phyloP scores from a whole-genome alignment of 2,797 vertebrate species.

The Coreius guichenoti region DNA sequence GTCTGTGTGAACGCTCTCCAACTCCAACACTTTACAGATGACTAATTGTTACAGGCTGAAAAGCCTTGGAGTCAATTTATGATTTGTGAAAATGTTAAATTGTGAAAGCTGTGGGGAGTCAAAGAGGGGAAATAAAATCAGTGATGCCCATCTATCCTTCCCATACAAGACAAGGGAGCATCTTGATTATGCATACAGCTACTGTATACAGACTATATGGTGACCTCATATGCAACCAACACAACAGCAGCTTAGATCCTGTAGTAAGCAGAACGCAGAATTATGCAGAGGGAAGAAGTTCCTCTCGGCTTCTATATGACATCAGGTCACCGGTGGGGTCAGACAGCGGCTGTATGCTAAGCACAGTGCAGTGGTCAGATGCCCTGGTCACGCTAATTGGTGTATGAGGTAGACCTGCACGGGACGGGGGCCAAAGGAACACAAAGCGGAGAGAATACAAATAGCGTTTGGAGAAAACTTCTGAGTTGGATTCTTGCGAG shows the following conservation, averaged over 20 bases:
- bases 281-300: constrained; percentile 41
- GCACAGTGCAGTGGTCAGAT: constrained; percentile 50
- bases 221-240: constrained; percentile 28
- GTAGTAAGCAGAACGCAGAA: constrained; percentile 31
- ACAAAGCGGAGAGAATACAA: constrained; percentile 52
- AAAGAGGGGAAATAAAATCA: not conserved
- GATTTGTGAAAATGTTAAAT: constrained; percentile 47
- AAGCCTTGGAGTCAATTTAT: constrained; percentile 57
- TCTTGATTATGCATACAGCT: constrained; percentile 37
- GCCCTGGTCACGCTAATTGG: constrained; percentile 58
- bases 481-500: not conserved
- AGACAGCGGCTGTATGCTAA: constrained; percentile 42
- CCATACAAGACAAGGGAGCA: not conserved
- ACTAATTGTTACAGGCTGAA: constrained; percentile 70
- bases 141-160: not conserved
- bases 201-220: constrained; percentile 7
- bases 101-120: constrained; percentile 34
- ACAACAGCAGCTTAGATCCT: constrained; percentile 3
- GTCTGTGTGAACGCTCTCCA: constrained; percentile 72
- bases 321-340: constrained; percentile 41
- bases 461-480: constrained; percentile 44
- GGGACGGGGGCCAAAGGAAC: constrained; percentile 43
- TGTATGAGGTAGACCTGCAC: constrained; percentile 33
- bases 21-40: constrained; percentile 69
- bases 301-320: constrained; percentile 35